Evolutionary conservation across 2,797 vertebrate species (phyloP).

Genomic region (Lycodopsis pacificus): DNA sequence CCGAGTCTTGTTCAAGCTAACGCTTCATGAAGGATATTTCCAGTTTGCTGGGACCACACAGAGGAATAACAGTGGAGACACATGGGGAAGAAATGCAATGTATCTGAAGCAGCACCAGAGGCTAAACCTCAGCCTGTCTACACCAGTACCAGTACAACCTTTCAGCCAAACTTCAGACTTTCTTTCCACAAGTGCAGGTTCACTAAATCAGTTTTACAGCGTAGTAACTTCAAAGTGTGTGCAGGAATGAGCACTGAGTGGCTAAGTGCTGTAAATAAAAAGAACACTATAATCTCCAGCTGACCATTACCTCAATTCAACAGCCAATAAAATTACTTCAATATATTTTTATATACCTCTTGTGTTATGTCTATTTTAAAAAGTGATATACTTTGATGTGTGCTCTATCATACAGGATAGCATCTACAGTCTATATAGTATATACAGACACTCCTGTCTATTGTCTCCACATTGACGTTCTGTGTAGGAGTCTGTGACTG

Average conservation of each 20-base stretch:
- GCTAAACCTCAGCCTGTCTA: not conserved
- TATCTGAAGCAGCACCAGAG: conserved; percentile 7
- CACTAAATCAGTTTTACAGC: conserved; percentile 6
- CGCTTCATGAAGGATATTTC: too few species aligned
- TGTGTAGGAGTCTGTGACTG: not conserved
- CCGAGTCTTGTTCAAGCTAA: too few species aligned
- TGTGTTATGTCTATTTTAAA: not conserved
- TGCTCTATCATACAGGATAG: not conserved
- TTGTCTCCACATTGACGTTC: not conserved
- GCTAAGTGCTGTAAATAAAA: not conserved
- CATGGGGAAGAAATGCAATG: not conserved
- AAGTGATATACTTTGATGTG: not conserved
- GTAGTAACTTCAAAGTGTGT: not conserved
- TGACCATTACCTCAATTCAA: not conserved
- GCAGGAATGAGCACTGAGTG: not conserved
- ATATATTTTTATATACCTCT: not conserved
- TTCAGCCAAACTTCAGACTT: not conserved
- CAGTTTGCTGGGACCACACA: too few species aligned
- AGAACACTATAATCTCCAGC: not conserved
- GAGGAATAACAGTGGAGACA: not conserved
- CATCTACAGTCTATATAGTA: not conserved
- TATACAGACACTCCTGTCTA: not conserved
- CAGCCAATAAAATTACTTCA: not conserved
- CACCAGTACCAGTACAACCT: too few species aligned
- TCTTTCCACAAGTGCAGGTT: conserved; percentile 6